These are phyloP conservation scores for Synanthedon tipuliformis DNA, from an alignment of 2,888 invertebrate genomes.

Conservation along the genomic window DNA sequence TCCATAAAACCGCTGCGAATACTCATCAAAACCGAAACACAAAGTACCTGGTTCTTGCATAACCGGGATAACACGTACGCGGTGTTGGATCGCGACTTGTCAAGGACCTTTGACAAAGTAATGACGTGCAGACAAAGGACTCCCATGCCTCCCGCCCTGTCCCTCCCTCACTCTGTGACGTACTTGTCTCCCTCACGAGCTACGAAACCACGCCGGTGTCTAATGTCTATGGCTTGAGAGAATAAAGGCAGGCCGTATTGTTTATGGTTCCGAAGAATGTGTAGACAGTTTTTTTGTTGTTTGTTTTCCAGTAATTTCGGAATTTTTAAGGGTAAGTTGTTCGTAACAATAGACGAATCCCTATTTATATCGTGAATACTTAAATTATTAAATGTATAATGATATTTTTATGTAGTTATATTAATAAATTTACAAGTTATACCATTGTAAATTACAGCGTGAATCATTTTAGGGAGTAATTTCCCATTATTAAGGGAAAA, in stretches of 20 bases:
- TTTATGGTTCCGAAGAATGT: constrained; percentile 12
- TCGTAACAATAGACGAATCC: background rate
- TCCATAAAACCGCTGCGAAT: background rate
- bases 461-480: too few species aligned
- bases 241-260: constrained; percentile 15
- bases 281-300: background rate
- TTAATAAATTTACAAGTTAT: too few species aligned
- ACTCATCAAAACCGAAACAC: background rate
- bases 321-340: background rate
- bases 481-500: too few species aligned
- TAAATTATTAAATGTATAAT: too few species aligned
- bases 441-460: too few species aligned
- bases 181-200: background rate
- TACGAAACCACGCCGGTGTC: constrained; percentile 4
- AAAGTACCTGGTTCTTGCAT: background rate
- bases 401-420: too few species aligned
- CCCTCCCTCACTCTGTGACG: constrained; percentile 9
- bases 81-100: constrained; percentile 15
- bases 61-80: constrained; percentile 17
- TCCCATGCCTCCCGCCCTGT: constrained; percentile 13
- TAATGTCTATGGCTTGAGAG: constrained; percentile 23
- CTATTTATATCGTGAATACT: too few species aligned
- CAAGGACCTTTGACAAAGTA: constrained; percentile 65
- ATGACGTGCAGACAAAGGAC: constrained; percentile 55
- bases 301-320: background rate